A percentile compares a stretch with the other conserved stretches of the same genome.
Evolutionary conservation across 2,113 vertebrate genomes (phyloP).

Genomic region (Chrysochloris asiatica): DNA sequence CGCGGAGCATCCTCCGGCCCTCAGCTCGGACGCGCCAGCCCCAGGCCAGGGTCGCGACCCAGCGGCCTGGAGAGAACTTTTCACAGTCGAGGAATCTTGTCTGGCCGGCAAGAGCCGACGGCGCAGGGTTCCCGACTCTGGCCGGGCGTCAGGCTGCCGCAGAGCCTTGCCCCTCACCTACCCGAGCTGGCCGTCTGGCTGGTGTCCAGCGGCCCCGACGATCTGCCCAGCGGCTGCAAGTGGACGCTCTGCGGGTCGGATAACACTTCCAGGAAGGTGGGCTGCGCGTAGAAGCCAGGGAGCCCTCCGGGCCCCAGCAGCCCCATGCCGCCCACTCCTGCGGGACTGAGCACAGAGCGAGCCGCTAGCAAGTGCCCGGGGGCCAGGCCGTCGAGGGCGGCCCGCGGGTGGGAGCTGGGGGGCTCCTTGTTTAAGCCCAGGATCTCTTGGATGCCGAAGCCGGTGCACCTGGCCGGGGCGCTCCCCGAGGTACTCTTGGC

Average conservation of each 20-base stretch:
- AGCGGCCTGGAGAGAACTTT: slow-evolving; percentile 64
- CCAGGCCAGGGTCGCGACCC: background rate
- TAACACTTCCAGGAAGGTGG: slow-evolving; percentile 95
- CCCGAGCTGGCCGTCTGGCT: slow-evolving; percentile 96
- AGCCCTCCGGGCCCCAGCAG: slow-evolving; percentile 93
- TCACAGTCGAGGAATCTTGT: slow-evolving; percentile 24
- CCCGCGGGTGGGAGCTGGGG: slow-evolving; percentile 87
- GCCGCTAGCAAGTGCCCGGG: slow-evolving; percentile 93
- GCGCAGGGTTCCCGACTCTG: background rate
- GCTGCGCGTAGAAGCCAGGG: slow-evolving; percentile 95
- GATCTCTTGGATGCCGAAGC: slow-evolving; percentile 99
- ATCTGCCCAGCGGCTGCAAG: slow-evolving; percentile 91
- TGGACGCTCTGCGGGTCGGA: slow-evolving; percentile 93
- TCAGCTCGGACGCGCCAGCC: background rate
- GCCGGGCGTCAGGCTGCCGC: background rate
- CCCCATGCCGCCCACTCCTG: slow-evolving; percentile 93
- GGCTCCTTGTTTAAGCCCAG: slow-evolving; percentile 97
- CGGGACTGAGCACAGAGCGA: slow-evolving; percentile 92
- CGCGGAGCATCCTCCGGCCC: background rate
- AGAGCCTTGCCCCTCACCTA: slow-evolving; percentile 81
- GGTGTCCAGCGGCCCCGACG: slow-evolving; percentile 89
- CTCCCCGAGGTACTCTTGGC: slow-evolving; percentile 77
- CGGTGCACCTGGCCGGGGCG: slow-evolving; percentile 91
- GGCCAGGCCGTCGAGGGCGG: slow-evolving; percentile 89
- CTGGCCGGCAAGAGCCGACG: background rate